These are phyloP conservation scores for Psittacula cyanocephala DNA, from an alignment of 2,113 vertebrate genomes.

Conservation along the genomic window DNA sequence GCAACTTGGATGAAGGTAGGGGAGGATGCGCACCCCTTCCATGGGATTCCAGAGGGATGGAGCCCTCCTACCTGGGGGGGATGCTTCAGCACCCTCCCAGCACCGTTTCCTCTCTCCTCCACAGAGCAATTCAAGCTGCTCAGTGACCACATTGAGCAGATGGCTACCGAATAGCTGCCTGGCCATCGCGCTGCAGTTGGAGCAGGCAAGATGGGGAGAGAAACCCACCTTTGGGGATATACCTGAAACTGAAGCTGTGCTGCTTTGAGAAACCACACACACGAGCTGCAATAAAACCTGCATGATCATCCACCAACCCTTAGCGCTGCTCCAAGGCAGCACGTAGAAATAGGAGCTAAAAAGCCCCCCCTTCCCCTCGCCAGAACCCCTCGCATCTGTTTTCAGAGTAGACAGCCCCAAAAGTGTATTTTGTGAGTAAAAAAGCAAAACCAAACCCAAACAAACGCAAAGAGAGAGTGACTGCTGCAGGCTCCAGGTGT, in stretches of 20 bases:
- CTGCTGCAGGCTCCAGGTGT: not conserved
- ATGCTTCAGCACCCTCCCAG: not conserved
- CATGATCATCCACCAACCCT: slow-evolving; percentile 59
- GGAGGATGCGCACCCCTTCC: accelerated
- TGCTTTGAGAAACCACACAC: not conserved
- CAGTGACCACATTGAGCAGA: slow-evolving; percentile 92
- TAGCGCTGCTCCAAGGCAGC: slow-evolving; percentile 29
- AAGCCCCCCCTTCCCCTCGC: not conserved
- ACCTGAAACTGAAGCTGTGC: slow-evolving; percentile 11
- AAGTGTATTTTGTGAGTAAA: not conserved
- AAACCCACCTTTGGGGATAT: not conserved
- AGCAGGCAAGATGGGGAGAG: not conserved
- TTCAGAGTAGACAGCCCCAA: not conserved
- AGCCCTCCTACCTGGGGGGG: accelerated
- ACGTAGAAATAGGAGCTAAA: slow-evolving; percentile 39
- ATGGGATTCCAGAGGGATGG: accelerated
- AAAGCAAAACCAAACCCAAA: not conserved
- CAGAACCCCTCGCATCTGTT: not conserved
- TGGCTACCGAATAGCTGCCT: slow-evolving; percentile 78
- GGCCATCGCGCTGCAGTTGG: accelerated
- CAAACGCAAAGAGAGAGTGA: not conserved
- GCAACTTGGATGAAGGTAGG: slow-evolving; percentile 92
- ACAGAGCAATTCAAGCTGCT: slow-evolving; percentile 96
- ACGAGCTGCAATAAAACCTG: slow-evolving; percentile 61
- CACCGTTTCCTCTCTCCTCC: not conserved